phyloP scores from a whole-genome alignment of 1,140 invertebrate species.

The Cyclargus thomasi region DNA sequence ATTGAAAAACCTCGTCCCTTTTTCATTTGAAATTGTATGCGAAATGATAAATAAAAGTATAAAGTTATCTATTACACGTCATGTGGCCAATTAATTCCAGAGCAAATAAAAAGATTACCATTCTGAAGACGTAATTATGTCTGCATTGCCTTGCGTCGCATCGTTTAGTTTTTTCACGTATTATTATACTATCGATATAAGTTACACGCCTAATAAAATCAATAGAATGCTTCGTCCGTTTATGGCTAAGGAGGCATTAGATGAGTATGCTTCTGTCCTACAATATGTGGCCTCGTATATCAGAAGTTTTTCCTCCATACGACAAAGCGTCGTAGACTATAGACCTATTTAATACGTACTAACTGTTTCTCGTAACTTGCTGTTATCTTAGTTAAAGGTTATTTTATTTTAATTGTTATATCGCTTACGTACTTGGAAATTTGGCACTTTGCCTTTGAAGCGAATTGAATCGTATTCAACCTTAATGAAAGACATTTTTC shows the following conservation, averaged over 20 bases:
- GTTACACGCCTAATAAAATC: conserved; percentile 15
- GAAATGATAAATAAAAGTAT: too few species aligned
- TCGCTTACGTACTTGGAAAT: too few species aligned
- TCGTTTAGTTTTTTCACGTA: conserved; percentile 12
- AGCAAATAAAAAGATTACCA: background rate
- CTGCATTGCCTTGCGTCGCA: background rate
- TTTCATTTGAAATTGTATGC: too few species aligned
- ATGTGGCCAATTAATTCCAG: background rate
- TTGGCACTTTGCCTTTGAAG: too few species aligned
- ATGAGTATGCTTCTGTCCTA: conserved; percentile 16
- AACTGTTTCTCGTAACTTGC: conserved; percentile 20
- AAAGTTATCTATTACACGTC: too few species aligned
- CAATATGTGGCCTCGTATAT: conserved; percentile 33
- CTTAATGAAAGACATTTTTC: too few species aligned
- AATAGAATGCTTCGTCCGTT: conserved; percentile 22
- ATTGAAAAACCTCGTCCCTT: too few species aligned
- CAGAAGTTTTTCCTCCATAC: conserved; percentile 34
- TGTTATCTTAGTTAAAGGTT: too few species aligned
- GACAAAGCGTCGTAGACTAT: conserved; percentile 36
- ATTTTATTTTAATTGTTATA: too few species aligned
- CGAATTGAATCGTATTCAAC: too few species aligned
- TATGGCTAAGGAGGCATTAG: conserved; percentile 13
- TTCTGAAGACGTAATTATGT: background rate
- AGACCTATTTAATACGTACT: conserved; percentile 44
- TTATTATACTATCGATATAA: conserved; percentile 17